These are phyloP conservation scores for Isichthys henryi DNA, from an alignment of 2,113 vertebrate genomes.

Conservation along the genomic window DNA sequence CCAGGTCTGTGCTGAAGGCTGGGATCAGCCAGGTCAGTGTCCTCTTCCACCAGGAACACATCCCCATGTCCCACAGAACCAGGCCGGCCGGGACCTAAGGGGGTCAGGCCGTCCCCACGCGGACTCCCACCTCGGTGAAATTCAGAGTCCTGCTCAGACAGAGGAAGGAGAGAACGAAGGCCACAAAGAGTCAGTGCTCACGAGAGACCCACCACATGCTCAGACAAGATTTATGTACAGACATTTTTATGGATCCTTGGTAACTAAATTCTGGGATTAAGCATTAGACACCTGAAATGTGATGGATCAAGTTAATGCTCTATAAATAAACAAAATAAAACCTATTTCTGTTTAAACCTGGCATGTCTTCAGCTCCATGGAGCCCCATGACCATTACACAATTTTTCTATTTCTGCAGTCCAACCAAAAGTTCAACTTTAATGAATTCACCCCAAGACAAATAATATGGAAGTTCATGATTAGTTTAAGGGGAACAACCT, in stretches of 20 bases:
- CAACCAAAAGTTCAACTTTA: neutral
- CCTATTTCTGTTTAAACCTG: neutral
- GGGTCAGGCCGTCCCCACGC: conserved; percentile 53
- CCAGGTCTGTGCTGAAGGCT: conserved; percentile 36
- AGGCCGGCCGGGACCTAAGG: conserved; percentile 41
- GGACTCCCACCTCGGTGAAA: conserved; percentile 30
- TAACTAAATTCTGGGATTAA: neutral
- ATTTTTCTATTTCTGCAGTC: neutral
- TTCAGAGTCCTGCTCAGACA: neutral
- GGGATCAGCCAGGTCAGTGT: conserved; percentile 55
- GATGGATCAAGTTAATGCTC: neutral
- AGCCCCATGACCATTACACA: neutral
- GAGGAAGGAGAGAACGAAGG: neutral
- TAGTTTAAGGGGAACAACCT: neutral
- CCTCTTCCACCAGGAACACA: conserved; percentile 61
- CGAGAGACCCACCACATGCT: neutral
- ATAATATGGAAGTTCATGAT: neutral
- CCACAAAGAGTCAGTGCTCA: neutral
- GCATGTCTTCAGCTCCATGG: neutral
- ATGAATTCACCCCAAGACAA: neutral
- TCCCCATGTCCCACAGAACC: conserved; percentile 42
- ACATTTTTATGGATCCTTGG: neutral
- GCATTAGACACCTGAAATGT: neutral
- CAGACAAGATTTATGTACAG: neutral
- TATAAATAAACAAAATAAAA: neutral